Evolutionary conservation across 1,140 invertebrate species (phyloP).

Genomic region (Epicauta chinensis): DNA sequence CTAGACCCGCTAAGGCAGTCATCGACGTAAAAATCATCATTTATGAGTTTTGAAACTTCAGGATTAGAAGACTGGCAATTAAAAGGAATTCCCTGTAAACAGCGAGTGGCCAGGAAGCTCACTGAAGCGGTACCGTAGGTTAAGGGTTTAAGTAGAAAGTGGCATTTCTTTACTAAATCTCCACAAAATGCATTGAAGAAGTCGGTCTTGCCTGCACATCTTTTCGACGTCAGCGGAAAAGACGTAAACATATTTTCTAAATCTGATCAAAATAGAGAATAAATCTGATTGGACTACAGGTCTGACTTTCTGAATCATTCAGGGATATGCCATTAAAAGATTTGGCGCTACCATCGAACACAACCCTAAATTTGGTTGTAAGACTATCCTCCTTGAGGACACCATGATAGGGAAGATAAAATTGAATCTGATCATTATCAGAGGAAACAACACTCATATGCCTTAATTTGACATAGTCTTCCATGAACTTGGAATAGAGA

Average conservation of each 20-base stretch:
- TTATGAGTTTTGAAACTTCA: constrained; percentile 27
- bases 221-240: constrained; percentile 40
- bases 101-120: constrained; percentile 37
- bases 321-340: constrained; percentile 32
- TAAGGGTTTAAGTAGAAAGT: constrained; percentile 35
- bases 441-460: too few relatives aligned
- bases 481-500: too few relatives aligned
- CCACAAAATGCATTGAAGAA: constrained; percentile 45
- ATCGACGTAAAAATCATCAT: constrained; percentile 45
- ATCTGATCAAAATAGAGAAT: constrained; percentile 39
- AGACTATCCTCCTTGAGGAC: too few relatives aligned
- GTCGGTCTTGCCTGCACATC: constrained; percentile 43
- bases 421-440: too few relatives aligned
- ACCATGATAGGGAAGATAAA: constrained; percentile 21
- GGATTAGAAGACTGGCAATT: too few relatives aligned
- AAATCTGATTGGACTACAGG: constrained; percentile 42
- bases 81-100: constrained; percentile 33
- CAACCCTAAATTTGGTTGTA: too few relatives aligned
- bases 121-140: constrained; percentile 41
- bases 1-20: constrained; percentile 42
- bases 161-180: constrained; percentile 18
- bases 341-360: too few relatives aligned
- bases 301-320: constrained; percentile 39
- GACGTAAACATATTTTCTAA: constrained; percentile 36
- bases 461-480: too few relatives aligned